Evolutionary conservation across 2,888 invertebrate genomes (phyloP), one percentile per base, ranked within the genome.

Genomic region (Biston betularia): DNA sequence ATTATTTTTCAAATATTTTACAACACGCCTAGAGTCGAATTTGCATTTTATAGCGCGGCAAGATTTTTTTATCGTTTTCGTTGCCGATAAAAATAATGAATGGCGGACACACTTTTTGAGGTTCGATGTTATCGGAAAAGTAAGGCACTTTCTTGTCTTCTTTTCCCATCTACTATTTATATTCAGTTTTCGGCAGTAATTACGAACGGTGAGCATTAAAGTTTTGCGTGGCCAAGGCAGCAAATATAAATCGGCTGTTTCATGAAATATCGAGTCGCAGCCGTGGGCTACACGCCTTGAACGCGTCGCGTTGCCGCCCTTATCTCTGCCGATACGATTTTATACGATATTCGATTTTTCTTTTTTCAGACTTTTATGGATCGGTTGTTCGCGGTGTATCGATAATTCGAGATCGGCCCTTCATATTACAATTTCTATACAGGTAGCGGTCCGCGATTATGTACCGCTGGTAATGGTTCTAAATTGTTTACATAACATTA

Each of bases 161-260:
- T 57, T 63, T 63, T 3, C 58, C 56, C 63, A 73, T 74, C 76
- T 75, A 76, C 74, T 80, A 80, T 80, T 81, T 78, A 80, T 84
- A 82, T 85, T 81, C 79, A 82, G 79, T 81, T 85, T 88, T 87
- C 82, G 81, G 77, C 77, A 82, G 85, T 89, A 92, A 92, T 92
- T 93, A 92, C 86, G 87, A 84, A 84, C 83, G 83, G 78, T 85
- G 86, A 85, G 87, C 88, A 90, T 92, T 88, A 90, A 90, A 87
- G 86, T 88, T 89, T 86, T 82, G 89, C 86, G 82, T 82, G 85
- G 77, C 83, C 75, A 78, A 85, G 81, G 85, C 85, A 84, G 84
- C 85, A 92, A 90, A 92, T 92, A 92, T 89, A 92, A 92, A 93
- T 92, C 89, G 92, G 86, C 81, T 86, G 85, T 90, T 92, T 91